Percentiles rank a stretch among this genome's conserved stretches.
Evolutionary conservation across 2,888 invertebrate genomes (phyloP).

Genomic region (Stictocephala bisonia): DNA sequence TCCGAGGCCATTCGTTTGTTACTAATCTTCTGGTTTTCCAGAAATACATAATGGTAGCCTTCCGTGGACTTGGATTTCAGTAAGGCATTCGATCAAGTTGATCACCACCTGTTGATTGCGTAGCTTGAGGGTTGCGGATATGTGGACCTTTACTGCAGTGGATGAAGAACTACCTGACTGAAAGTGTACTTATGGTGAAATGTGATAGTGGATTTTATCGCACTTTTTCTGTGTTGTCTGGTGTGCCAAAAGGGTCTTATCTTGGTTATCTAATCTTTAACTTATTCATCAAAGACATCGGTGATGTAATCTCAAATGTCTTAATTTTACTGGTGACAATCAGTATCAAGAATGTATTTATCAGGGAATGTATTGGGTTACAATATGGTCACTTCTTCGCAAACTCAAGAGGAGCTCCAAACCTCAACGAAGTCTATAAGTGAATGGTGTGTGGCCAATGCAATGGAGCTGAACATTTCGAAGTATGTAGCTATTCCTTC

Average conservation of each 20-base stretch:
- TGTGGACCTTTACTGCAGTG: no score
- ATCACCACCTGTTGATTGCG: conserved; percentile 1
- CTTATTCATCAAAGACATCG: conserved; percentile 1
- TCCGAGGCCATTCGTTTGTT: neutral
- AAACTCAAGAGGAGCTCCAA: neutral
- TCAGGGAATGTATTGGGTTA: no score
- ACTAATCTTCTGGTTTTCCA: no score
- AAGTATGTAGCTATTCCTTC: no score
- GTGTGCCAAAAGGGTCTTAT: neutral
- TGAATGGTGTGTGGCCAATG: no score
- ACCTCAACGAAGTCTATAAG: no score
- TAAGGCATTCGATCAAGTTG: neutral
- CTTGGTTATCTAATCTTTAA: conserved; percentile 2
- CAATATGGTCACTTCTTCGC: neutral
- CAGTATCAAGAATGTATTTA: no score
- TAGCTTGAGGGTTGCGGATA: no score
- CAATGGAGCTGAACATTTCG: no score
- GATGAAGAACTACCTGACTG: conserved; percentile 12
- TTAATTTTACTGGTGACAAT: neutral
- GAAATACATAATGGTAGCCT: neutral
- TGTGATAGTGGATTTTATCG: neutral
- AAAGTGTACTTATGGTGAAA: neutral
- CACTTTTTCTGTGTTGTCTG: neutral
- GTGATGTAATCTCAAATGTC: neutral
- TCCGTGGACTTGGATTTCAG: neutral